Evolutionary conservation across 1,140 invertebrate species (phyloP).

Genomic region (Leptonema lineaticorne): DNA sequence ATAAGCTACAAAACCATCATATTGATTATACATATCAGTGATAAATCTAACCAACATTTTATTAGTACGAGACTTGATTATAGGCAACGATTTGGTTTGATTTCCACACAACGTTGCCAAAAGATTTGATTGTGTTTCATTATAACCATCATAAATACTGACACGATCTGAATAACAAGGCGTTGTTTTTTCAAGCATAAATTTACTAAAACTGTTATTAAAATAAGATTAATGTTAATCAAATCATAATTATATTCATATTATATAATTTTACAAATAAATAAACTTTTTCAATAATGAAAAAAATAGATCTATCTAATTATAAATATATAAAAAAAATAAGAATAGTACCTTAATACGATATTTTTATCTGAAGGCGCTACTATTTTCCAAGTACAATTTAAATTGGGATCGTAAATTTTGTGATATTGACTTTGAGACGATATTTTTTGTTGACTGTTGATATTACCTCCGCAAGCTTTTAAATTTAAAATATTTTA

Average conservation of each 20-base stretch:
- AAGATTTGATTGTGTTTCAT: not conserved
- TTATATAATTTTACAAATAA: no score
- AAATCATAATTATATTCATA: no score
- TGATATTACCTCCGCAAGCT: constrained; percentile 51
- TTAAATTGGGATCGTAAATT: constrained; percentile 50
- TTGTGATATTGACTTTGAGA: constrained; percentile 38
- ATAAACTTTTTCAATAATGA: no score
- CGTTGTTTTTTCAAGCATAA: no score
- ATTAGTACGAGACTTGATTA: constrained; percentile 54
- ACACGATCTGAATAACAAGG: no score
- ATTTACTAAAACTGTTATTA: no score
- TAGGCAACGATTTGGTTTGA: constrained; percentile 47
- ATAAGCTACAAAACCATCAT: not conserved
- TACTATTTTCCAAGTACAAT: constrained; percentile 74
- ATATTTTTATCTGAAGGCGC: constrained; percentile 67
- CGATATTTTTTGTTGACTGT: constrained; percentile 43
- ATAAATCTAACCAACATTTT: constrained; percentile 6
- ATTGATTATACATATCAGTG: not conserved
- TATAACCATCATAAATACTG: no score
- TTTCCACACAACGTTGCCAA: constrained; percentile 59
- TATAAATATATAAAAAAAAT: no score
- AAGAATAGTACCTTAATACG: constrained; percentile 44
- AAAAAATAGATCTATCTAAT: no score
- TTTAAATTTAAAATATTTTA: no score
- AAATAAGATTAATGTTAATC: no score